These are phyloP conservation scores for Dascyllus trimaculatus DNA, from an alignment of 2,113 vertebrate species.

Conservation along the genomic window DNA sequence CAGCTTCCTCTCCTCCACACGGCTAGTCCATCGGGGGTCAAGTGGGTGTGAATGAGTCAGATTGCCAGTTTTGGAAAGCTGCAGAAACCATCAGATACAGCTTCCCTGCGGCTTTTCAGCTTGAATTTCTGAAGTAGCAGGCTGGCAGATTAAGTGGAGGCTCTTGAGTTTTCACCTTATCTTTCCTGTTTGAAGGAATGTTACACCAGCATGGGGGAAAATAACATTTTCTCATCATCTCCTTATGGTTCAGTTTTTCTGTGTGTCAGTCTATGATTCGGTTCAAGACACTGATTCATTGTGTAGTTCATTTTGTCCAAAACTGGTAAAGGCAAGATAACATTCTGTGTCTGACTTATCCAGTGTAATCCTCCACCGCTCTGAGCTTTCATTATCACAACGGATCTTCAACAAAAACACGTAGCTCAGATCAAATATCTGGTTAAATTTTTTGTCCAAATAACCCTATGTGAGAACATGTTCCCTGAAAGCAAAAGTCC, in stretches of 20 bases:
- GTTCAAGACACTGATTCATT: too few relatives aligned
- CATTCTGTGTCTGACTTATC: neutral
- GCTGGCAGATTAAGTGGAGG: neutral
- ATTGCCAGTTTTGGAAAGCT: neutral
- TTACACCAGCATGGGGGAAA: neutral
- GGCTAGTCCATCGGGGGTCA: neutral
- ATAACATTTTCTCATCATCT: neutral
- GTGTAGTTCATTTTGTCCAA: too few relatives aligned
- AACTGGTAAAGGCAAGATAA: neutral
- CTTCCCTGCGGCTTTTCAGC: neutral
- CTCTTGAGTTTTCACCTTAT: neutral
- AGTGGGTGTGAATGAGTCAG: neutral
- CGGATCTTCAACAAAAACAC: slow-evolving; percentile 27
- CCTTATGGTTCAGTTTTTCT: neutral
- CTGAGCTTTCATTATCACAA: neutral
- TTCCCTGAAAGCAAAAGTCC: slow-evolving; percentile 24
- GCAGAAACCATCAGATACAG: neutral
- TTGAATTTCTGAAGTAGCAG: neutral
- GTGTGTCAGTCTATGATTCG: neutral
- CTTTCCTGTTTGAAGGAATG: neutral
- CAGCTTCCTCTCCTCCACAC: neutral
- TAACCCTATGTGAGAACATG: slow-evolving; percentile 6
- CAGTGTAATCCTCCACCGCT: neutral
- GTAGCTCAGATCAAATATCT: slow-evolving; percentile 29
- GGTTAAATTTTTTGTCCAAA: slow-evolving; percentile 19